Conservation (phyloP, 2,888 invertebrate genomes). For the Octonoba sinensis region DNA sequence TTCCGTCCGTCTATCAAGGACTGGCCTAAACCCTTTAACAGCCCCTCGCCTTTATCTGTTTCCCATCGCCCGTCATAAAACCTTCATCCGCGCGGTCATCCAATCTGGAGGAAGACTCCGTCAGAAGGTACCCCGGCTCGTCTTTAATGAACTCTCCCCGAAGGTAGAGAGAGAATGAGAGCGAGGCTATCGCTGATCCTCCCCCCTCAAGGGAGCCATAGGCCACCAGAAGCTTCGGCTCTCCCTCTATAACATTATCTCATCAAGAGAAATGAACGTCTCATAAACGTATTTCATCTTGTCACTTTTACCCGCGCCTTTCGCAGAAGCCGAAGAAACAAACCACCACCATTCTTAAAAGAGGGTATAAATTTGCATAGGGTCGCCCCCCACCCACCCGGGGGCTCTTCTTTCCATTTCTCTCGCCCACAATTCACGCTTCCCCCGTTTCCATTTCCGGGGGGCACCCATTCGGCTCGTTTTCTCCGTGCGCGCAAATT, state of each 20-base stretch:
- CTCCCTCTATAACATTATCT: slow-evolving; percentile 63
- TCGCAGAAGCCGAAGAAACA: slow-evolving; percentile 53
- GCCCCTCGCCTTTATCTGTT: slow-evolving; percentile 23
- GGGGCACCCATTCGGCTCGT: slow-evolving; percentile 23
- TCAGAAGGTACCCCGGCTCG: slow-evolving; percentile 11
- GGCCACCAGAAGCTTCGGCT: slow-evolving; percentile 24
- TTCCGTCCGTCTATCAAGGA: slow-evolving; percentile 9
- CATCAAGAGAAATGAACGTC: slow-evolving; percentile 65
- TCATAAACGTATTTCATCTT: slow-evolving; percentile 65
- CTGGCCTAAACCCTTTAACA: no score
- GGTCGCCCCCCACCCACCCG: slow-evolving; percentile 24
- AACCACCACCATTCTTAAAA: slow-evolving; percentile 59
- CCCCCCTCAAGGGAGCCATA: slow-evolving; percentile 51
- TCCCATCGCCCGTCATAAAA: slow-evolving; percentile 55
- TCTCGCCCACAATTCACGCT: slow-evolving; percentile 47
- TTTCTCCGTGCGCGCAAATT: slow-evolving; percentile 57
- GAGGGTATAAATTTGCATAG: slow-evolving; percentile 64
- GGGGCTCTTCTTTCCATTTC: slow-evolving; percentile 34
- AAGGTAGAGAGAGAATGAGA: slow-evolving; percentile 28
- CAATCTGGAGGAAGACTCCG: slow-evolving; percentile 19
- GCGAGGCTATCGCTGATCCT: neutral
- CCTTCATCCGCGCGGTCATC: slow-evolving; percentile 26
- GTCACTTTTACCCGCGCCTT: slow-evolving; percentile 38
- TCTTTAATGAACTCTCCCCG: slow-evolving; percentile 55
- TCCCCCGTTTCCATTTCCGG: slow-evolving; percentile 6